Conservation (phyloP, 2,888 invertebrate genomes). For the Chrysodeixis includens region DNA sequence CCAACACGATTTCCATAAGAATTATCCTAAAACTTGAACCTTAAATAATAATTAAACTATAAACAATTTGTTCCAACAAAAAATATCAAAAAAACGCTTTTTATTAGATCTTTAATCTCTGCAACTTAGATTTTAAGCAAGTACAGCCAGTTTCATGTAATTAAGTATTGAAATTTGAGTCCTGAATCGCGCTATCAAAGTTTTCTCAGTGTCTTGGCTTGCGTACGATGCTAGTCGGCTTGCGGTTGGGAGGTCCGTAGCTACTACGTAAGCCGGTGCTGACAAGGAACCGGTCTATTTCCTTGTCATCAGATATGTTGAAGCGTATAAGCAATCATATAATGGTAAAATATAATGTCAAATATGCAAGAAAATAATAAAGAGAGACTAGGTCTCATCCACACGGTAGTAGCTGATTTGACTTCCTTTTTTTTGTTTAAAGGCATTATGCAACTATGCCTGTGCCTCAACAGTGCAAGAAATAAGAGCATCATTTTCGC, state of each 20-base stretch:
- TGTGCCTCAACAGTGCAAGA: neutral
- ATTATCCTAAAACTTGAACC: conserved; percentile 14
- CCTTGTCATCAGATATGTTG: conserved; percentile 83
- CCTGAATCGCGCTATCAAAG: conserved; percentile 77
- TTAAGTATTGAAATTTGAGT: conserved; percentile 52
- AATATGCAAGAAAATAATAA: conserved; percentile 85
- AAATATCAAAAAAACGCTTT: neutral
- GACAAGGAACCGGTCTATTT: conserved; percentile 84
- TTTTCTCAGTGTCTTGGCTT: conserved; percentile 63
- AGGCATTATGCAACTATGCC: neutral
- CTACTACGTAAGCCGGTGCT: conserved; percentile 84
- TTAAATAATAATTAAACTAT: conserved; percentile 6
- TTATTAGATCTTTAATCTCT: neutral
- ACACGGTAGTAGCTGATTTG: conserved; percentile 86
- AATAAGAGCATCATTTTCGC: neutral
- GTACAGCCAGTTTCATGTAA: conserved; percentile 13
- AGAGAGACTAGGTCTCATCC: conserved; percentile 85
- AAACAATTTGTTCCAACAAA: conserved; percentile 4
- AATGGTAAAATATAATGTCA: conserved; percentile 81
- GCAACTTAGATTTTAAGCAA: neutral
- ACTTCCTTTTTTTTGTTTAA: conserved; percentile 76
- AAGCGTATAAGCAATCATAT: conserved; percentile 82
- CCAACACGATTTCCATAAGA: conserved; percentile 42
- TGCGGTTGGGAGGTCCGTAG: conserved; percentile 80
- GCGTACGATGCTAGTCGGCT: conserved; percentile 18